Evolutionary conservation across 2,113 vertebrate species (phyloP).

Genomic region (Noctilio leporinus): DNA sequence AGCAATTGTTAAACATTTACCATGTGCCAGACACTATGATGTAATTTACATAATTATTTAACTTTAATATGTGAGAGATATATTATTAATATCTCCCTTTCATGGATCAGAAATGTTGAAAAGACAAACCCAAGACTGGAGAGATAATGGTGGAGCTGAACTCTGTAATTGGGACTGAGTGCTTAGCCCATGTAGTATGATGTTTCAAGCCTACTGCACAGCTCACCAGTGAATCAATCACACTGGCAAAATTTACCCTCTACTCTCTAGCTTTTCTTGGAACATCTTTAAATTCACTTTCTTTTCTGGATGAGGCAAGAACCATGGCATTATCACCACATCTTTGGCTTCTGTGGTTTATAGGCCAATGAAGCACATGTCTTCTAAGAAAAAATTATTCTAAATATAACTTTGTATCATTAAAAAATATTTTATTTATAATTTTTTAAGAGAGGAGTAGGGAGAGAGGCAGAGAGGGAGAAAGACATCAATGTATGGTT

Average conservation of each 20-base stretch:
- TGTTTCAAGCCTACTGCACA: neutral
- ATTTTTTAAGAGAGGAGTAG: too few relatives aligned
- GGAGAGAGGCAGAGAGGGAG: too few relatives aligned
- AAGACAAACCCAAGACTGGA: neutral
- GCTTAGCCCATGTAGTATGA: fast-evolving
- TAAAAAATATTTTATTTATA: too few relatives aligned
- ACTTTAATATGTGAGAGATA: neutral
- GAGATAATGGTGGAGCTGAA: fast-evolving
- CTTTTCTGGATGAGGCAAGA: neutral
- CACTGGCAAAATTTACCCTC: neutral
- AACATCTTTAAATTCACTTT: neutral
- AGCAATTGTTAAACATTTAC: slow-evolving; percentile 25
- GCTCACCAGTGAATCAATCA: neutral
- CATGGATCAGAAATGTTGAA: neutral
- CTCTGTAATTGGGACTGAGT: neutral
- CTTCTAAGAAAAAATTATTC: neutral
- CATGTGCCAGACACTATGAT: neutral
- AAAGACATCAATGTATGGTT: too few relatives aligned
- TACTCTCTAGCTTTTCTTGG: neutral
- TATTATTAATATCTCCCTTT: neutral
- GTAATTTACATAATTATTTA: slow-evolving; percentile 19
- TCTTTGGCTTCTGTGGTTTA: neutral
- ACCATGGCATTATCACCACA: neutral
- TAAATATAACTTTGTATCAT: neutral
- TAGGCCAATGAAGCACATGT: neutral